phyloP scores from a whole-genome alignment of 2,113 vertebrate species.

The Elgaria multicarinata region DNA sequence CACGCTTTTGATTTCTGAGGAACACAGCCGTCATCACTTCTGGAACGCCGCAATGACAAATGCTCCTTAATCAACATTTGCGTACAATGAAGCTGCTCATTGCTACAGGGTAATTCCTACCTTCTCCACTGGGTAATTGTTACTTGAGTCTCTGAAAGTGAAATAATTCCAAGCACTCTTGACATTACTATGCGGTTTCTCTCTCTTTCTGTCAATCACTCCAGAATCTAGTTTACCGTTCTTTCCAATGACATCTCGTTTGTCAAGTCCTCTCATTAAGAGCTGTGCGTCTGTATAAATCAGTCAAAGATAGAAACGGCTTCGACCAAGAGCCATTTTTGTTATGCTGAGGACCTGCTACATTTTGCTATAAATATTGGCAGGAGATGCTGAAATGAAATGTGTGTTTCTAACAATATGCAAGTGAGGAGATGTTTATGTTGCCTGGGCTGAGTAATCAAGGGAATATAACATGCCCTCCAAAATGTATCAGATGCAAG shows the following conservation, averaged over 20 bases:
- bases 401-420: neutral
- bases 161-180: neutral
- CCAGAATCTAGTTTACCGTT: neutral
- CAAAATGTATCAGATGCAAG: neutral
- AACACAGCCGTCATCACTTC: neutral
- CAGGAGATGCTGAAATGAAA: neutral
- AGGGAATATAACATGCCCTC: neutral
- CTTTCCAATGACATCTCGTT: slow-evolving; percentile 16
- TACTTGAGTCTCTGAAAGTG: neutral
- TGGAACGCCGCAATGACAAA: neutral
- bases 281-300: slow-evolving; percentile 4
- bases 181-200: neutral
- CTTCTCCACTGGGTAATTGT: neutral
- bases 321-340: slow-evolving; percentile 23
- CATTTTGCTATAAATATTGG: slow-evolving; percentile 1
- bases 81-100: neutral
- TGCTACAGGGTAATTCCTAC: neutral
- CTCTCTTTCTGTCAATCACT: neutral
- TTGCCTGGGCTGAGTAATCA: neutral
- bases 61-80: neutral
- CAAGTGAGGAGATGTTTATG: neutral
- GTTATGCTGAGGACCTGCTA: neutral
- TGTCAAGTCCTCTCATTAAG: neutral
- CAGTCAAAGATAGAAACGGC: neutral
- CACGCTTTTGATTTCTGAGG: neutral